Base-by-base conservation (phyloP, 2,797 vertebrate species). In the Limosa lapponica region DNA sequence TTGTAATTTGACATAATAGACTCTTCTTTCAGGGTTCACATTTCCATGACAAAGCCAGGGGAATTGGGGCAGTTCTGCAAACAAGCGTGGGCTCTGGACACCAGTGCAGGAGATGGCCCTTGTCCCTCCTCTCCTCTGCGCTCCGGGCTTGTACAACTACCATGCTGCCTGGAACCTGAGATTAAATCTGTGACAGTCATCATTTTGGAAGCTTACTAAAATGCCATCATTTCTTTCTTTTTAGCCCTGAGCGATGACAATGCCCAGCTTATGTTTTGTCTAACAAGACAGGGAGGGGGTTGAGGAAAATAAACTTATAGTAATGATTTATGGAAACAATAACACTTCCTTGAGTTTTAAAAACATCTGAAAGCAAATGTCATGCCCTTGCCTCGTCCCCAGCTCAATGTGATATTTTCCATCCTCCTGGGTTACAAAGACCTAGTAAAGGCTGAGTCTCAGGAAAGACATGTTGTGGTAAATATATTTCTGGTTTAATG, bases 31-130 rank as follows among this genome's bases (percentile, higher is more conserved):
- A 92, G 77, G 13, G 13, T 66, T 83, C 32, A 1, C 67, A 96
- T 95, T 95, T 96, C 81, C 92, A 96, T 96, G 90, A 93, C 79
- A 95, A 96, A 96, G 86, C 73, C 80, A 22, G 54, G 28, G 55
- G 82, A 92, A 92, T 1, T 96, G 78, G 89, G 69, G 71, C 73
- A 82, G 58, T 93, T 92, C 85, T 86, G 90, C 80, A 94, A 95
- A 91, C 87, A 77, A 77, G 55, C 10, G 0, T 3, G 32, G 16
- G 64, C 82, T 82, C 66, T 62, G 79, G n/a, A 66, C 54, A 41
- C 41, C 1, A 7, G 27, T 8, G 13, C 1, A 6, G 48, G 64
- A 84, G 19, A 43, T 14, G 36, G 46, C 32, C 57, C 30, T 64
- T 1, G 1, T 74, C n/a, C 46, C 49, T 91, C 32, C 28, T 75